phyloP scores from a whole-genome alignment of 1,140 invertebrate species.

The Neocloeon triangulifer region DNA sequence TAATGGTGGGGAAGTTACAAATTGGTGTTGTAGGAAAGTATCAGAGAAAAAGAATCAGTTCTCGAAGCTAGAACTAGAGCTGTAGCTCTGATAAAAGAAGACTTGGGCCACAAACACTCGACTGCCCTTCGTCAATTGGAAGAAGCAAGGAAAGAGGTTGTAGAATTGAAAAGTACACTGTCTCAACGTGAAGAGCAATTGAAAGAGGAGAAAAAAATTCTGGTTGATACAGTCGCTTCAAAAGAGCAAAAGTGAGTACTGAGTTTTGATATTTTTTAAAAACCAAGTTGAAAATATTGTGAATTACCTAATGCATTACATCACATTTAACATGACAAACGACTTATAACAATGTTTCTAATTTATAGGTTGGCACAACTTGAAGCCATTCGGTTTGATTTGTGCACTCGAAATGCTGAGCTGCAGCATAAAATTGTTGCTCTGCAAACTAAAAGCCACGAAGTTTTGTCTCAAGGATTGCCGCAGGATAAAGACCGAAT shows the following conservation, averaged over 20 bases:
- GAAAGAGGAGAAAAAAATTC: too few species aligned
- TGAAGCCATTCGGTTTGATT: slow-evolving; percentile 25
- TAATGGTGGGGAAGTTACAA: neutral
- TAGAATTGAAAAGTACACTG: too few species aligned
- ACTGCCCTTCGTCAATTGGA: neutral
- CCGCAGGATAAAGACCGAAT: slow-evolving; percentile 7
- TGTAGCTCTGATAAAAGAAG: neutral
- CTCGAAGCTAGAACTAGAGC: neutral
- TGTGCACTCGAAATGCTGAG: slow-evolving; percentile 26
- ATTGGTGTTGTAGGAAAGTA: neutral
- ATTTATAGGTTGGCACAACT: slow-evolving; percentile 9
- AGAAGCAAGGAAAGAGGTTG: too few species aligned
- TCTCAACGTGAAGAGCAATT: too few species aligned
- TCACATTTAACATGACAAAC: too few species aligned
- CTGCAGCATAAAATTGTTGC: slow-evolving; percentile 26
- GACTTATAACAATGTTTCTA: too few species aligned
- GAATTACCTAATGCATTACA: too few species aligned
- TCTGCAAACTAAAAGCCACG: slow-evolving; percentile 16
- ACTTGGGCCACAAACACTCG: neutral
- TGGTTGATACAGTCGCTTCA: too few species aligned
- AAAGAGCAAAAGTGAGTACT: too few species aligned
- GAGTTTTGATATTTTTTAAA: too few species aligned
- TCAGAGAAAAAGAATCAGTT: neutral
- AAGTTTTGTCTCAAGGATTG: slow-evolving; percentile 7
- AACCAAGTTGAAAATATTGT: too few species aligned